These are phyloP conservation scores for Ictidomys tridecemlineatus DNA, from an alignment of 2,113 vertebrate genomes.

Conservation along the genomic window DNA sequence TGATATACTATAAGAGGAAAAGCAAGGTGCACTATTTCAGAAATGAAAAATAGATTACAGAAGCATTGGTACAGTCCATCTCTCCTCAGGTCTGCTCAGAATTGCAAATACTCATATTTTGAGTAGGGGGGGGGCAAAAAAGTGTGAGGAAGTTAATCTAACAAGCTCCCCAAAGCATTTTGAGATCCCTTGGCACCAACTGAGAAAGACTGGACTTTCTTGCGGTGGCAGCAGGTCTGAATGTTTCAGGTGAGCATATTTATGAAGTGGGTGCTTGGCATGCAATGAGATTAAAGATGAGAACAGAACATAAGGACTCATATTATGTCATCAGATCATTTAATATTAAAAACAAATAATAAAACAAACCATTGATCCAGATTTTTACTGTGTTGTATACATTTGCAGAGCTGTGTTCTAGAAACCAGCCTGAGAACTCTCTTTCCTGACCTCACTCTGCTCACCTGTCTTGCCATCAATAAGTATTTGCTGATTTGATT, in stretches of 20 bases:
- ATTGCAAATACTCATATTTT: background rate
- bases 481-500: background rate
- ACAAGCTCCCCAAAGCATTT: background rate
- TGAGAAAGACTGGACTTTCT: constrained; percentile 8
- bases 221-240: background rate
- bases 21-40: background rate
- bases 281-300: background rate
- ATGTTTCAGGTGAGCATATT: constrained; percentile 15
- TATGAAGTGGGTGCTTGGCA: constrained; percentile 13
- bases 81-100: background rate
- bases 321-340: background rate
- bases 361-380: constrained; percentile 6
- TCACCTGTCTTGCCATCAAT: constrained; percentile 11
- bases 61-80: background rate
- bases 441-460: constrained; percentile 14
- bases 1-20: background rate
- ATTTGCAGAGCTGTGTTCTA: background rate
- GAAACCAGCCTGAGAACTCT: background rate
- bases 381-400: background rate
- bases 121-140: background rate
- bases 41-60: background rate
- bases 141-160: background rate
- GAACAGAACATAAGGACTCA: background rate
- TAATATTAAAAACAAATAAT: constrained; percentile 55
- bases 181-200: background rate